Evolutionary conservation across 1,140 invertebrate species (phyloP).

Genomic region (Rhopalosiphum padi): DNA sequence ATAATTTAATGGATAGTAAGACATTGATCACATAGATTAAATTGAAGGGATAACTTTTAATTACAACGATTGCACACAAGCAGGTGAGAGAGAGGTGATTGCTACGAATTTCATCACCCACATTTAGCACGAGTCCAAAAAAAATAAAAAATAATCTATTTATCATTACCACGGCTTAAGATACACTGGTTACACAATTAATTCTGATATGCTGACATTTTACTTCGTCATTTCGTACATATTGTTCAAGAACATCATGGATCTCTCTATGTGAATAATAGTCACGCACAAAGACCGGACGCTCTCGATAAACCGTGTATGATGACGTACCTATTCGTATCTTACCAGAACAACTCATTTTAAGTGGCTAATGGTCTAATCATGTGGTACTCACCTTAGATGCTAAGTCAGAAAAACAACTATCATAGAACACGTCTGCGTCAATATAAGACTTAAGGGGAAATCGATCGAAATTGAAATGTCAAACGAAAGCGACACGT

Average conservation of each 20-base stretch:
- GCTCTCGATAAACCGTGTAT: neutral
- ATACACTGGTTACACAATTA: too few species aligned
- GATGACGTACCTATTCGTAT: too few species aligned
- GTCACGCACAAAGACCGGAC: neutral
- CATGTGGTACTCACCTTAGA: neutral
- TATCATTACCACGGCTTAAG: too few species aligned
- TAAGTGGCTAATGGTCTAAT: neutral
- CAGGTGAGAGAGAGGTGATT: neutral
- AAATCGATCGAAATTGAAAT: neutral
- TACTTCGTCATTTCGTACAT: neutral
- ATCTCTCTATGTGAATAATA: too few species aligned
- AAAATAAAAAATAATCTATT: neutral
- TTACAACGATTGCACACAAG: accelerated
- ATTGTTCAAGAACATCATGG: neutral
- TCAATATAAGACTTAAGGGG: neutral
- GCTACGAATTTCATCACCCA: neutral
- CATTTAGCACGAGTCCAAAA: neutral
- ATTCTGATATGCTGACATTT: too few species aligned
- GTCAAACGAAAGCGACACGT: too few species aligned
- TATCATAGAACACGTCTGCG: neutral
- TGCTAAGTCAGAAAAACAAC: neutral
- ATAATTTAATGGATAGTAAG: neutral
- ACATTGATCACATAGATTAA: neutral
- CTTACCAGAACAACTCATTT: neutral
- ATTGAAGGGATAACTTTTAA: too few species aligned